Conservation (phyloP, 2,113 vertebrate genomes). For the Hoplias malabaricus region DNA sequence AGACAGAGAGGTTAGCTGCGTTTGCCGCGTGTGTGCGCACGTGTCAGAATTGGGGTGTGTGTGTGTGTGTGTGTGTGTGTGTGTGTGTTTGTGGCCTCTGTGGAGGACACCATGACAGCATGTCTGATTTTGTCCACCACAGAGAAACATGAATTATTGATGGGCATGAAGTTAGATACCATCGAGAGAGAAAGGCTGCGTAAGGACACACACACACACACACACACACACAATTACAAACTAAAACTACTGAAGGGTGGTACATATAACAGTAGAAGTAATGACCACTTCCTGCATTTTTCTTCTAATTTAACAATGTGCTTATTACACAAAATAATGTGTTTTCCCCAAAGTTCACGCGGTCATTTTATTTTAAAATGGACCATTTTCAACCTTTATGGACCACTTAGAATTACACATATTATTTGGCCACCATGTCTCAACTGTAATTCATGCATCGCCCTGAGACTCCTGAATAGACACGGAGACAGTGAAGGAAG, state of each 20-base stretch:
- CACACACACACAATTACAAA: background rate
- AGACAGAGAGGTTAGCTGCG: conserved; percentile 30
- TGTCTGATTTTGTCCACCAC: conserved; percentile 24
- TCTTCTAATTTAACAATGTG: too few species aligned
- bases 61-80: background rate
- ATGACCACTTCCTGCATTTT: too few species aligned
- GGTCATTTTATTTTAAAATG: too few species aligned
- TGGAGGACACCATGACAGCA: conserved; percentile 9
- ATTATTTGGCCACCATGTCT: too few species aligned
- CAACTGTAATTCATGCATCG: too few species aligned
- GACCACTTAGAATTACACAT: too few species aligned
- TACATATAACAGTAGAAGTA: too few species aligned
- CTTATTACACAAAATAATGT: too few species aligned
- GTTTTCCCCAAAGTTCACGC: too few species aligned
- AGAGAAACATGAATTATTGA: conserved; percentile 38
- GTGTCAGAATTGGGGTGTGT: background rate
- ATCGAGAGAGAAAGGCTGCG: background rate
- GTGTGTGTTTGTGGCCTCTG: conserved; percentile 9
- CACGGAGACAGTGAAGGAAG: too few species aligned
- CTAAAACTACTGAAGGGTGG: background rate
- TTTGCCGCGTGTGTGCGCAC: conserved; percentile 49
- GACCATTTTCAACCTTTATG: too few species aligned
- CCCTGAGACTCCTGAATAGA: too few species aligned
- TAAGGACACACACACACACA: background rate
- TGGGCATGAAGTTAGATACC: conserved; percentile 27